Evolutionary conservation across 2,797 vertebrate species (phyloP).

Genomic region (Myotis pilosus): DNA sequence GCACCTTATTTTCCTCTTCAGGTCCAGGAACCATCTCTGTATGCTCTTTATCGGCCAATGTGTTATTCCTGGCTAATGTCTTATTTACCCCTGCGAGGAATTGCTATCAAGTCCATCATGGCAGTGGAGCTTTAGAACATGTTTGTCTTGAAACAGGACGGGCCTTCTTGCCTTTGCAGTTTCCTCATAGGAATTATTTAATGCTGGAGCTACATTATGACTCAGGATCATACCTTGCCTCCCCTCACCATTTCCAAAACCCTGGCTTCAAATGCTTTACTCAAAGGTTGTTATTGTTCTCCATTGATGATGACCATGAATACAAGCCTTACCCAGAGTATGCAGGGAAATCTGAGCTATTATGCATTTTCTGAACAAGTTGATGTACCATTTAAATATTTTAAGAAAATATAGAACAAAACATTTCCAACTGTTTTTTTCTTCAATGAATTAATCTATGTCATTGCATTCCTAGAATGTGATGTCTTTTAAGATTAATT

Average conservation of each 20-base stretch:
- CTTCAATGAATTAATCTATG: neutral
- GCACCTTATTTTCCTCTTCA: neutral
- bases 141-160: neutral
- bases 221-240: neutral
- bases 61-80: neutral
- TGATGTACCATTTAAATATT: neutral
- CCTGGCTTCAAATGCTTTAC: neutral
- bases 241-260: neutral
- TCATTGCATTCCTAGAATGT: neutral
- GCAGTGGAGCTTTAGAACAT: neutral
- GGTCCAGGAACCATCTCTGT: neutral
- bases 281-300: neutral
- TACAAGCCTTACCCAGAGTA: neutral
- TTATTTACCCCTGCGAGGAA: neutral
- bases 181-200: neutral
- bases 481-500: neutral
- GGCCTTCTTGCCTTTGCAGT: neutral
- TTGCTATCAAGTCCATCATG: neutral
- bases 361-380: neutral
- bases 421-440: neutral
- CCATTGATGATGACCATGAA: neutral
- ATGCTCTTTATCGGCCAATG: neutral
- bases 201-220: neutral
- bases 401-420: neutral
- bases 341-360: neutral